These are phyloP conservation scores for Nesospiza acunhae DNA, from an alignment of 2,113 vertebrate species.

Conservation along the genomic window DNA sequence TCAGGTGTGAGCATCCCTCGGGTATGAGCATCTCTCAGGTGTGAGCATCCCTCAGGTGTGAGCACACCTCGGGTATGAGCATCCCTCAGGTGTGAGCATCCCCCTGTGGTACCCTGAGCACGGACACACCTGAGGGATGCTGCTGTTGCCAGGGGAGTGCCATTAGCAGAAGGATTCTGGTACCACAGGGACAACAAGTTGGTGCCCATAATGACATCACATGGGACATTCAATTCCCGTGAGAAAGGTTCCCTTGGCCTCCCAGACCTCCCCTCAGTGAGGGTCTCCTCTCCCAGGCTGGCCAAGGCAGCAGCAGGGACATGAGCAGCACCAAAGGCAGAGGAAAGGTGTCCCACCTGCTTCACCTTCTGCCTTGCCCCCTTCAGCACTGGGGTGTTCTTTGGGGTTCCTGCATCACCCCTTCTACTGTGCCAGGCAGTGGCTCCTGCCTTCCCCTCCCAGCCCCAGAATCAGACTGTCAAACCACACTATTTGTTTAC, in stretches of 20 bases:
- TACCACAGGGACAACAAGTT: background rate
- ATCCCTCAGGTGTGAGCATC: background rate
- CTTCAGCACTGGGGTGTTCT: background rate
- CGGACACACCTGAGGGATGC: background rate
- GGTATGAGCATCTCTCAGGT: background rate
- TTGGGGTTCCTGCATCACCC: background rate
- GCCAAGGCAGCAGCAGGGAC: background rate
- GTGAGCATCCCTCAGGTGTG: fast-evolving
- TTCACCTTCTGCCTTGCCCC: background rate
- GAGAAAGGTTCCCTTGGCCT: background rate
- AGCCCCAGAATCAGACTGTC: background rate
- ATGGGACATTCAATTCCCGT: background rate
- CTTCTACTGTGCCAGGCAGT: background rate
- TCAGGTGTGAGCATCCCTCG: fast-evolving
- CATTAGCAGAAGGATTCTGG: background rate
- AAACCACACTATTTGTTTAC: background rate
- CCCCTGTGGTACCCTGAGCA: background rate
- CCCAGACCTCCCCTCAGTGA: background rate
- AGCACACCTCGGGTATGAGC: background rate
- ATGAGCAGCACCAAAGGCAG: background rate
- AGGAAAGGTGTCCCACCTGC: background rate
- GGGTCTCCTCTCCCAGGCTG: background rate
- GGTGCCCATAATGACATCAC: background rate
- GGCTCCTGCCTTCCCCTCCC: background rate
- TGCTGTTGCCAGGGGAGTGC: background rate